These are phyloP conservation scores for Ctenopoma multispine DNA, from an alignment of 2,797 vertebrate genomes.

Conservation along the genomic window DNA sequence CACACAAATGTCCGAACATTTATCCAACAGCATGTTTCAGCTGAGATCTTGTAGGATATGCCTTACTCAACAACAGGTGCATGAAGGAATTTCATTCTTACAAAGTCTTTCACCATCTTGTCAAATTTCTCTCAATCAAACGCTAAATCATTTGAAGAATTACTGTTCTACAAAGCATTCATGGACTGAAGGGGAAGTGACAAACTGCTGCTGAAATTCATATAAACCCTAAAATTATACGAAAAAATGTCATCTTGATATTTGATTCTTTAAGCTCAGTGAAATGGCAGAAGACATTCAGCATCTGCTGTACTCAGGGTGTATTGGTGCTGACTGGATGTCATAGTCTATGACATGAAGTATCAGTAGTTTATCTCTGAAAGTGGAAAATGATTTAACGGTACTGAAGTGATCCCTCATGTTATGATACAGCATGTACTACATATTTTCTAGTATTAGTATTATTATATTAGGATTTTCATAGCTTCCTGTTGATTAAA, in stretches of 20 bases:
- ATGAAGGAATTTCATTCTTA: constrained; percentile 22
- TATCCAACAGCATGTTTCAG: no score
- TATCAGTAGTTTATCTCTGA: constrained; percentile 20
- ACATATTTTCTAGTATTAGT: no score
- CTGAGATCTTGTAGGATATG: background rate
- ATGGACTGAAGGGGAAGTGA: background rate
- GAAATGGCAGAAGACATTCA: constrained; percentile 10
- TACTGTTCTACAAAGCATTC: background rate
- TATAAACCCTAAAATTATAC: background rate
- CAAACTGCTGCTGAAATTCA: background rate
- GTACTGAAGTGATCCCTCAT: background rate
- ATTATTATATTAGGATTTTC: background rate
- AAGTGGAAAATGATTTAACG: constrained; percentile 21
- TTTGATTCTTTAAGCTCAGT: constrained; percentile 17
- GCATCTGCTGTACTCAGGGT: background rate
- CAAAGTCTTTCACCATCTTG: constrained; percentile 1
- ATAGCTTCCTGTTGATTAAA: no score
- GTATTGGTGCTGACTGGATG: constrained; percentile 16
- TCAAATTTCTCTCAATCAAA: constrained; percentile 4
- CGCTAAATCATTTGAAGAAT: constrained; percentile 13
- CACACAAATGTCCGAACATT: constrained; percentile 39
- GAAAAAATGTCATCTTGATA: constrained; percentile 10
- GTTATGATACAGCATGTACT: background rate
- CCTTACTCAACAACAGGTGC: constrained; percentile 17
- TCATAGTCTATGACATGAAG: constrained; percentile 11